Percentiles rank a stretch among this genome's conserved stretches.
These are phyloP conservation scores for Carassius auratus DNA, from an alignment of 2,113 vertebrate species.

Conservation along the genomic window DNA sequence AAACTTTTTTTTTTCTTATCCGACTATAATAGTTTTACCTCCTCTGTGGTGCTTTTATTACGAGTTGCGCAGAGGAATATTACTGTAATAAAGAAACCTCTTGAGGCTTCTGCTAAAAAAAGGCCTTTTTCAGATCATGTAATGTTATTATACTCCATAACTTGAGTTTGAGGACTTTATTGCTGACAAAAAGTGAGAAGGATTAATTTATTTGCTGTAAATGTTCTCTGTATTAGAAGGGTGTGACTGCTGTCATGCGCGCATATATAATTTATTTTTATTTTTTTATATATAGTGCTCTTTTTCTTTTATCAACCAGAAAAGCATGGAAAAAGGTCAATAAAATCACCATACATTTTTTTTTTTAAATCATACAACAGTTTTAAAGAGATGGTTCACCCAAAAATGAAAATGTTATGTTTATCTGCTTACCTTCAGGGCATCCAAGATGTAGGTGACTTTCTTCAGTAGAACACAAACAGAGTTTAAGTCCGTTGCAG, in stretches of 20 bases:
- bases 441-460: no score
- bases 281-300: not conserved
- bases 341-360: not conserved
- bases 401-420: no score
- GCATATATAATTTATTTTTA: no score
- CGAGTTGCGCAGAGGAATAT: conserved; percentile 60
- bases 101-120: conserved; percentile 11
- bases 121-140: conserved; percentile 25
- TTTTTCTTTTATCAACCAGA: not conserved
- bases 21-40: conserved; percentile 55
- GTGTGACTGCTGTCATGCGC: not conserved
- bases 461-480: no score
- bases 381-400: not conserved
- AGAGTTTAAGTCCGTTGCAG: no score
- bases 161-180: conserved; percentile 23
- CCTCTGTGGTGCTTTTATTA: conserved; percentile 60
- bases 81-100: conserved; percentile 64
- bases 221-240: not conserved
- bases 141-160: conserved; percentile 33
- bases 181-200: conserved; percentile 11
- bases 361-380: not conserved
- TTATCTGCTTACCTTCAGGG: no score
- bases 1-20: conserved; percentile 51
- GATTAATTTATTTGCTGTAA: not conserved
- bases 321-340: no score